A percentile compares a stretch with the other conserved stretches of the same genome.
These are phyloP conservation scores for Brachypalpus laphriformis DNA, from an alignment of 2,888 invertebrate species.

Conservation along the genomic window DNA sequence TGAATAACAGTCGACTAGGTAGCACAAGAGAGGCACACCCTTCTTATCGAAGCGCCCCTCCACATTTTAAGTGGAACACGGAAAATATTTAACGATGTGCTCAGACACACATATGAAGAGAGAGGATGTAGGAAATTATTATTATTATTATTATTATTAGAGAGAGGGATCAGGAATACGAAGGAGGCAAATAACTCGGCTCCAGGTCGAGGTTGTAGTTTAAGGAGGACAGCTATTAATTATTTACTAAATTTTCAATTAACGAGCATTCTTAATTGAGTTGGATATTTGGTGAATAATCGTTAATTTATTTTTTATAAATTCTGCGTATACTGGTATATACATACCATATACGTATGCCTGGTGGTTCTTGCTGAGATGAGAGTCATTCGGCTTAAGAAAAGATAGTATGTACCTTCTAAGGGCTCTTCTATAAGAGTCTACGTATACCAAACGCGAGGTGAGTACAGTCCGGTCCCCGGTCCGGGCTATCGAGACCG, in stretches of 20 bases:
- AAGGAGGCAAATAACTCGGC: conserved; percentile 4
- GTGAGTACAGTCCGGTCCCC: no score
- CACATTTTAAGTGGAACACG: conserved; percentile 50
- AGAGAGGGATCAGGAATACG: background rate
- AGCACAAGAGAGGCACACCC: conserved; percentile 14
- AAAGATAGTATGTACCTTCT: no score
- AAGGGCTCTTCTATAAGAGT: no score
- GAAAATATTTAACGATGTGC: conserved; percentile 66
- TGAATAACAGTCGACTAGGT: conserved; percentile 45
- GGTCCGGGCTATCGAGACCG: no score
- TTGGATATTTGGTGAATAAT: background rate
- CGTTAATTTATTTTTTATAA: background rate
- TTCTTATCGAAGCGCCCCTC: background rate
- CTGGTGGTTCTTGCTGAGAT: no score
- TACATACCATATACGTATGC: no score
- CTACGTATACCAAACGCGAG: no score
- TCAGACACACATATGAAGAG: conserved; percentile 10
- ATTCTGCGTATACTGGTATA: background rate
- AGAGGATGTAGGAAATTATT: conserved; percentile 1
- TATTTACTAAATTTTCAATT: conserved; percentile 6
- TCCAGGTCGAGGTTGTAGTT: background rate
- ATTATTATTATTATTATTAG: no score
- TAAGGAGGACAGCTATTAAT: conserved; percentile 21
- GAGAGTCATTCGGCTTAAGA: no score
- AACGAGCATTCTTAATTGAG: background rate